Base-by-base conservation (phyloP, 2,888 invertebrate species). In the Conistra vaccinii region DNA sequence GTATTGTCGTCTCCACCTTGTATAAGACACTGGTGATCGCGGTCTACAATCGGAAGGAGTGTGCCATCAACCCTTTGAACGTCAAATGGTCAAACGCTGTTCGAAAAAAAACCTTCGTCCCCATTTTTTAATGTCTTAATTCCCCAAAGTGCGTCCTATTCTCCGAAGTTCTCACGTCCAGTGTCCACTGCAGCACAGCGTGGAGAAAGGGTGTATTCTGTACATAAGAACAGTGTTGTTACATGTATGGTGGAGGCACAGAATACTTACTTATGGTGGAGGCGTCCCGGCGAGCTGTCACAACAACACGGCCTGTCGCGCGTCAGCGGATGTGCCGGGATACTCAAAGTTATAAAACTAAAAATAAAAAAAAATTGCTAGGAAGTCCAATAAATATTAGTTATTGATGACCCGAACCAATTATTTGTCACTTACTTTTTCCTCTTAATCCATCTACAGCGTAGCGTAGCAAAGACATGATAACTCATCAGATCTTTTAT, bases 231-330 rank as follows among this genome's bases (percentile, higher is more conserved):
- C 74, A 71, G 73, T 77, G 80, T 81, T 85, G 87, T 85, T 87
- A 84, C 83, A 87, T 51, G 53, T 76, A 20, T 32, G 58, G 39
- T 67, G 66, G 20, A 76, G 78, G 23, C 32, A 23, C 26, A 48
- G 76, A 61, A 81, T 62, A 39, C 48, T 26, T 26, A 45, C 23
- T 58, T 65, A 20, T 45, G 45, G 51, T 62, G 65, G 84, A 76
- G 92, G 89, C 91, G 91, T 92, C 95, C 91, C 86, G 91, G 90
- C 78, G 94, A 88, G 92, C 94, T 95, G 95, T 95, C 95, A 95
- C 87, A 95, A 95, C 95, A 95, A 85, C 89, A 87, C 89, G 88
- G 90, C 91, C 93, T 92, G 94, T 93, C 94, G 91, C 91, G 89
- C 80, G 87, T 89, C 90, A 84, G 80, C 90, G 91, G 90, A 91